Evolutionary conservation across 2,113 vertebrate genomes (phyloP).

Genomic region (Cottus gobio): DNA sequence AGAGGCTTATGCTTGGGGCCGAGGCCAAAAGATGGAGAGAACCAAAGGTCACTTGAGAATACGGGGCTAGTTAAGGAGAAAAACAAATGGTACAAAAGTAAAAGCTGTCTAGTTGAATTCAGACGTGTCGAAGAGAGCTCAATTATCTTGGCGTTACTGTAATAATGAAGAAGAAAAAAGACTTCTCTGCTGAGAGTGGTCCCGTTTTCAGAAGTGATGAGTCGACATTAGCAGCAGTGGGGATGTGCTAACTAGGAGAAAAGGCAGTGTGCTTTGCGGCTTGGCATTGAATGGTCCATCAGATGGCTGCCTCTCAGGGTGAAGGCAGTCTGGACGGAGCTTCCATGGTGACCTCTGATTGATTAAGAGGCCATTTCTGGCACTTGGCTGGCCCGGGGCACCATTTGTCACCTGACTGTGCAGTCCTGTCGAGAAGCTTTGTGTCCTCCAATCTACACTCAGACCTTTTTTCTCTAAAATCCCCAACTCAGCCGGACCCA

Average conservation of each 20-base stretch:
- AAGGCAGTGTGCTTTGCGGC: constrained; percentile 38
- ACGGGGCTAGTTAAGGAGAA: not conserved
- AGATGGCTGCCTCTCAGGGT: constrained; percentile 73
- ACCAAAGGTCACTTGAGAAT: not conserved
- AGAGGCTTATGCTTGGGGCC: constrained; percentile 31
- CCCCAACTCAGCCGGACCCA: constrained; percentile 53
- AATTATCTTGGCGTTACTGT: not conserved
- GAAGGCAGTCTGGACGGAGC: constrained; percentile 65
- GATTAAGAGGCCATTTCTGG: constrained; percentile 80
- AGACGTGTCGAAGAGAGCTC: not conserved
- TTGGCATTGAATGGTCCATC: constrained; percentile 71
- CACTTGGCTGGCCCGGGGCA: constrained; percentile 65
- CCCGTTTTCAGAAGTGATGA: constrained; percentile 8
- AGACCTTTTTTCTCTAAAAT: constrained; percentile 66
- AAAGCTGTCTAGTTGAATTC: not conserved
- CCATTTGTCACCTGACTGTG: constrained; percentile 79
- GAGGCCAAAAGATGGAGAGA: constrained; percentile 20
- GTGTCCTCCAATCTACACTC: constrained; percentile 58
- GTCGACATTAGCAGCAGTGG: constrained; percentile 28
- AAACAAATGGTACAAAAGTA: not conserved
- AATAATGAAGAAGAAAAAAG: not conserved
- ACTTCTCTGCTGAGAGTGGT: constrained; percentile 1
- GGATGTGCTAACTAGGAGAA: constrained; percentile 33
- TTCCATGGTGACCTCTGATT: constrained; percentile 78
- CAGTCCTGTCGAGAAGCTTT: constrained; percentile 66